Evolutionary conservation across 2,888 invertebrate species (phyloP), one percentile per base, ranked within the genome.

Genomic region (Crioceris asparagi): DNA sequence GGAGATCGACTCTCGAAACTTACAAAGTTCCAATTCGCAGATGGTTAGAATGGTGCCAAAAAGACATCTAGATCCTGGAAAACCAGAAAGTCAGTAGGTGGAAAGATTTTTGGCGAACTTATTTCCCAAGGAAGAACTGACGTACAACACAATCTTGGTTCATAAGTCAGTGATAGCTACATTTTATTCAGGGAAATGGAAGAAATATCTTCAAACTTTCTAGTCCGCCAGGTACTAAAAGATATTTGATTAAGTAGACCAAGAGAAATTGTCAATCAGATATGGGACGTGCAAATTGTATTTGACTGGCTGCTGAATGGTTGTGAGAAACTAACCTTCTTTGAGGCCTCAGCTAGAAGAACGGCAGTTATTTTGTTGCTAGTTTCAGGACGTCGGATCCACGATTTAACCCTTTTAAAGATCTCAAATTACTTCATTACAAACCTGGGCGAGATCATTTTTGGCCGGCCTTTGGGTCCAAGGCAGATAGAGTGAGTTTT

Each of bases 141-240:
- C 43, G 3, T 29, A 38, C 17, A 14, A 25, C 12, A 43, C 38
- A n/a, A 38, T 40, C 1, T 33, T 27, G 12, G 3, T 43, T 1
- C 38, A 40, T 14, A 43, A 43, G 32, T 40, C 43, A 8, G 40
- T 33, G 5, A 32, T 41, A 10, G 16, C 37, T 8, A 34, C 41
- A 11, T 36, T 41, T 19, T 5, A n/a, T n/a, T n/a, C n/a, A n/a
- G n/a, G n/a, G n/a, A n/a, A n/a, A n/a, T n/a, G n/a, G n/a, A n/a
- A n/a, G n/a, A n/a, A n/a, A n/a, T n/a, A n/a, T n/a, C n/a, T n/a
- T n/a, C n/a, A n/a, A n/a, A n/a, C n/a, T n/a, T n/a, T n/a, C n/a
- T n/a, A n/a, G n/a, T n/a, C n/a, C n/a, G n/a, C n/a, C n/a, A n/a
- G n/a, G n/a, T n/a, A n/a, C n/a, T n/a, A n/a, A n/a, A n/a, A n/a